Evolutionary conservation across 2,888 invertebrate species (phyloP), one percentile per base, ranked within the genome.

Genomic region (Rosalia funebris): DNA sequence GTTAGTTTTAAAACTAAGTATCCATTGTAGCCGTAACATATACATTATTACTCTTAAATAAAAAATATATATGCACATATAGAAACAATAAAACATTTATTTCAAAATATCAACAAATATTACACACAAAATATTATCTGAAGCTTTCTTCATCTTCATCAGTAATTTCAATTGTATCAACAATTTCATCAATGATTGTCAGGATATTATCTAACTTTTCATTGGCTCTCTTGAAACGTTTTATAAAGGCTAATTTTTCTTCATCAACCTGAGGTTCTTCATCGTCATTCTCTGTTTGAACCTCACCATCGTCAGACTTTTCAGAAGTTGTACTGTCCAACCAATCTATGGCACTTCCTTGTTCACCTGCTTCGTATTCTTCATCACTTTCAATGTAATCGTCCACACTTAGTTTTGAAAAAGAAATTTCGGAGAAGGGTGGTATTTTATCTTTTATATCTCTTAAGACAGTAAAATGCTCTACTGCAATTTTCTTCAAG

Each of bases 121-220:
- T 19, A 41, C 56, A 65, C 54, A 62, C 56, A 20, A 60, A 48
- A 61, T 31, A 53, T 56, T 56, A 65, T 53, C 47, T 36, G n/a
- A 46, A 48, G 31, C 39, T 52, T 48, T 69, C 67, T 36, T 65
- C 69, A 34, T 72, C 71, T 44, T 75, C 72, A 56, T 75, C 74
- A 9, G 73, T 68, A 10, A 78, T 72, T 58, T 80, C 81, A 34
- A 81, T 79, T 19, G 79, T 80, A 63, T 78, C 80, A 14, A 81
- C 79, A 63, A 81, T 81, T 68, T 79, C 78, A 66, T 79, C 77
- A 57, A 81, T 80, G 57, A 80, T 78, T 50, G 67, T 72, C 75
- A 81, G 78, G 11, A 81, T 77, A 63, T 78, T 76, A 31, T 79
- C 80, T 45, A 81, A 73, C 61, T 79, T 77, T 62, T 78, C 74